These are phyloP conservation scores for Chrysolophus pictus DNA, from an alignment of 2,797 vertebrate species.

Conservation along the genomic window DNA sequence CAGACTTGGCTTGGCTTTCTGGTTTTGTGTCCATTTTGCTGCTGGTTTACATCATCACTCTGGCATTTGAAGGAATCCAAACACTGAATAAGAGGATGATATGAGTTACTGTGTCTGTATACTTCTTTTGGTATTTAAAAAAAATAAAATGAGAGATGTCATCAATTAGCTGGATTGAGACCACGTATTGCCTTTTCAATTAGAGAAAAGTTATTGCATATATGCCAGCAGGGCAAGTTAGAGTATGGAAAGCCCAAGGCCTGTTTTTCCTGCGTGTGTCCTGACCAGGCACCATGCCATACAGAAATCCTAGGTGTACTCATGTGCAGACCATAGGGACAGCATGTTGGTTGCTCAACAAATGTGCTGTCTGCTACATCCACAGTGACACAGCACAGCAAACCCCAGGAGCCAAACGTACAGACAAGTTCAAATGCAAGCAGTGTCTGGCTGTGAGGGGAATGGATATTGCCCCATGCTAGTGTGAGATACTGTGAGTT, in stretches of 20 bases:
- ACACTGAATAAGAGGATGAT: not conserved
- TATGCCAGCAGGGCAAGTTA: not conserved
- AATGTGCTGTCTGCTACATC: too few relatives aligned
- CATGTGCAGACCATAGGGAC: not conserved
- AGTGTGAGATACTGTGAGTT: not conserved
- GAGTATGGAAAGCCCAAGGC: too few relatives aligned
- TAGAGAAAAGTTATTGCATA: not conserved
- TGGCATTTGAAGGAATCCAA: not conserved
- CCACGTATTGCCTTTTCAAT: not conserved
- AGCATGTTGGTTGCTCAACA: fast-evolving
- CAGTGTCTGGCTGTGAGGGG: not conserved
- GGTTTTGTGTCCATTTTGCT: not conserved
- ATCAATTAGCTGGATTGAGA: not conserved
- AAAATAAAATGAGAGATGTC: not conserved
- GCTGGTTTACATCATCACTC: not conserved
- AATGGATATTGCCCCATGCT: not conserved
- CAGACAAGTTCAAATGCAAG: not conserved
- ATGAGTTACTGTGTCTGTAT: not conserved
- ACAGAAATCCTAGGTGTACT: not conserved
- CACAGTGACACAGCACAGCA: not conserved
- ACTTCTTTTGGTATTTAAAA: not conserved
- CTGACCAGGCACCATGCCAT: not conserved
- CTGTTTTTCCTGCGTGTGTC: not conserved
- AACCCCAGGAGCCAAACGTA: not conserved
- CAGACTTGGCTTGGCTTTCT: not conserved